Evolutionary conservation across 2,888 invertebrate species (phyloP).

Genomic region (Carterocephalus palaemon): DNA sequence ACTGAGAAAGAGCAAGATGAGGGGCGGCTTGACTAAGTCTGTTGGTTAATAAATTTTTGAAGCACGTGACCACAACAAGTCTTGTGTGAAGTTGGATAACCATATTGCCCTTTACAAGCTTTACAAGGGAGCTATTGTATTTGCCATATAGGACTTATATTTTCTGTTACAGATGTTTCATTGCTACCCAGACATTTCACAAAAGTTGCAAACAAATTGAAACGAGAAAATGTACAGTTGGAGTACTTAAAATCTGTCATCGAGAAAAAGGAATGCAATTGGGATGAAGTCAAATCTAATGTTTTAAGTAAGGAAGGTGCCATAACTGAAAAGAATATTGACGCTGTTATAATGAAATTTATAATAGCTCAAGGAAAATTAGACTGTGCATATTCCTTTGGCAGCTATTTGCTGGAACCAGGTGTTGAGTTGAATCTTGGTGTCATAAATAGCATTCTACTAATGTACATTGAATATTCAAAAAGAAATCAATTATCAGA

Average conservation of each 20-base stretch:
- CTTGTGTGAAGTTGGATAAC: no score
- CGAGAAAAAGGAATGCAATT: constrained; percentile 47
- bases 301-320: constrained; percentile 55
- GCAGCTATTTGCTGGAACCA: constrained; percentile 71
- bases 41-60: no score
- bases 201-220: not conserved
- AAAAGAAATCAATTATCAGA: constrained; percentile 48
- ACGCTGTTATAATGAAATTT: constrained; percentile 78
- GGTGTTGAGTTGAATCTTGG: constrained; percentile 77
- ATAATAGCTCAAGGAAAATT: constrained; percentile 66
- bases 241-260: constrained; percentile 48
- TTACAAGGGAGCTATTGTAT: no score
- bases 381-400: constrained; percentile 77
- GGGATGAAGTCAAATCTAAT: constrained; percentile 61
- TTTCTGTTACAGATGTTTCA: constrained; percentile 2
- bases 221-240: constrained; percentile 42
- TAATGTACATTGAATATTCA: constrained; percentile 68
- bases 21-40: no score
- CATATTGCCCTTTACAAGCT: no score
- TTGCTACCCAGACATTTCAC: not conserved
- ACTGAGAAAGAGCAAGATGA: no score
- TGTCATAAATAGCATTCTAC: constrained; percentile 77
- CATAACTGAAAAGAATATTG: constrained; percentile 74
- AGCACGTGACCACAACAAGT: no score
- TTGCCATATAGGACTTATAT: not conserved